phyloP scores from a whole-genome alignment of 2,888 invertebrate genomes.

The Brenthis daphne region DNA sequence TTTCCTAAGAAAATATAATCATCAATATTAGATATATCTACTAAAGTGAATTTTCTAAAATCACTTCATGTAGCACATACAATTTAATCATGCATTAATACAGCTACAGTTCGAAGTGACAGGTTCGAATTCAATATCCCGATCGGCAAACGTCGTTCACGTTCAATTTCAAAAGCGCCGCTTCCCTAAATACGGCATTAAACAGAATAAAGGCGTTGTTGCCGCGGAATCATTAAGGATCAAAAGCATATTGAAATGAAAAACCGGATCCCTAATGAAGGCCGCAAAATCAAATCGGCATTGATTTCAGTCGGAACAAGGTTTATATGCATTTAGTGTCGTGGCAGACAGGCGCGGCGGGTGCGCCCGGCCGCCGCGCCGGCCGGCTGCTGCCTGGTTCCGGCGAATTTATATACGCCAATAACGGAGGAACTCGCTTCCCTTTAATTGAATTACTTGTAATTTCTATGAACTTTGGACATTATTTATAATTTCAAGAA shows the following conservation, averaged over 20 bases:
- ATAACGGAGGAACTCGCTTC: constrained; percentile 59
- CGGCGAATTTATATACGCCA: constrained; percentile 28
- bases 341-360: constrained; percentile 50
- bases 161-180: constrained; percentile 69
- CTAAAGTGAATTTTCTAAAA: neutral
- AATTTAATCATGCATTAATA: constrained; percentile 61
- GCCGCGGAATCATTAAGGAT: constrained; percentile 74
- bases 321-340: constrained; percentile 72
- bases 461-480: constrained; percentile 47
- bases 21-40: neutral
- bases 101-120: constrained; percentile 45
- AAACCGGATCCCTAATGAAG: constrained; percentile 80
- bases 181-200: constrained; percentile 75
- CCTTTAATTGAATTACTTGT: constrained; percentile 54
- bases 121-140: constrained; percentile 49
- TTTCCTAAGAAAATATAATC: too few relatives aligned
- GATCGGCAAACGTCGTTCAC: constrained; percentile 54
- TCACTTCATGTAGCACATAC: constrained; percentile 44
- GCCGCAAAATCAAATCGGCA: constrained; percentile 78
- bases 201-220: constrained; percentile 74
- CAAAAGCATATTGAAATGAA: constrained; percentile 76
- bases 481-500: constrained; percentile 35
- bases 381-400: constrained; percentile 33
- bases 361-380: constrained; percentile 37
- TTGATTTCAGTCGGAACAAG: constrained; percentile 71